Evolutionary conservation across 1,140 invertebrate species (phyloP), one percentile per base, ranked within the genome.

Genomic region (Lasaia peninsularis): DNA sequence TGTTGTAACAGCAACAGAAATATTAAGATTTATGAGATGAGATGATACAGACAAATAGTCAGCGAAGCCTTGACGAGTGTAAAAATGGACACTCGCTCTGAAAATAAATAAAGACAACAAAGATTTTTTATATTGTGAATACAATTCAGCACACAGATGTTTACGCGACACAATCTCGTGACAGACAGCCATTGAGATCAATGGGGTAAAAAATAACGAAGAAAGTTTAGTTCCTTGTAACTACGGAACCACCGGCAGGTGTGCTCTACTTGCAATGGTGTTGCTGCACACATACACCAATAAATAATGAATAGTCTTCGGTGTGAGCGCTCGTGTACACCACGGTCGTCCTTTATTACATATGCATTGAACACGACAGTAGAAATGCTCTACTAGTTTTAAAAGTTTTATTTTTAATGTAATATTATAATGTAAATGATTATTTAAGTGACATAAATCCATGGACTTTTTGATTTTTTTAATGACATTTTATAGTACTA

Each of bases 201-300:
- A 75, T 78, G 59, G 55, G 58, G 33, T 65, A 59, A 61, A 73
- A 58, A 63, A 58, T 56, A 66, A 66, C 60, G 53, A 53, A 55
- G 44, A 50, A 56, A 65, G 31, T 14, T 48, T 50, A 35, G 53
- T 57, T 56, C 59, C 52, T 50, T 10, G 31, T 52, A 18, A 56
- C 56, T 12, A 50, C 60, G 62, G 58, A 72, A 63, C 65, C 50
- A 59, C 58, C 63, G 65, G 78, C 81, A 86, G 82, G 80, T 86
- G 82, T 78, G 77, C 66, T 71, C 67, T 71, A 70, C 70, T 70
- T 71, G 69, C 73, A 71, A 65, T 52, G n/a, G 54, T 56, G 58
- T 60, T 67, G 53, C 52, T 50, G 69, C 58, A 60, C 62, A 69
- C 66, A 68, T 67, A 75, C 65, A 65, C 62, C 56, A 71, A 55